phyloP scores from a whole-genome alignment of 2,888 invertebrate genomes.

The Drosophila austrosaltans region DNA sequence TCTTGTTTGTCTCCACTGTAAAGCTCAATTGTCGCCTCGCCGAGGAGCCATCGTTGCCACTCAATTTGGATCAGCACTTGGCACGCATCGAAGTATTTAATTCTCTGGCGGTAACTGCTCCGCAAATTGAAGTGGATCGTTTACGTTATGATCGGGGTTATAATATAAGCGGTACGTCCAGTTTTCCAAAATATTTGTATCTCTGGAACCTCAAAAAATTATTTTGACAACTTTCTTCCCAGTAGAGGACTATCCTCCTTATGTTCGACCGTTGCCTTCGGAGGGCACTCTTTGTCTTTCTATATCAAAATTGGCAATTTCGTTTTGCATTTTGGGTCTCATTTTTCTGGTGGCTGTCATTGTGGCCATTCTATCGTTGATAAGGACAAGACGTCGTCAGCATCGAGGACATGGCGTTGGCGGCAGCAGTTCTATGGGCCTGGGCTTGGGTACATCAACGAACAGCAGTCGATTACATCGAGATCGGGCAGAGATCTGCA shows the following conservation, averaged over 20 bases:
- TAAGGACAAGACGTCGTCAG: constrained; percentile 85
- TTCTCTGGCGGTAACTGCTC: constrained; percentile 91
- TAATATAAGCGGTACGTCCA: constrained; percentile 81
- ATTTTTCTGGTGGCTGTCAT: constrained; percentile 89
- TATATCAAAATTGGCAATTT: constrained; percentile 90
- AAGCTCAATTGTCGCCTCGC: constrained; percentile 83
- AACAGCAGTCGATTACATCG: constrained; percentile 74
- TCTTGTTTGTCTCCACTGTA: constrained; percentile 37
- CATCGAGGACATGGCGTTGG: constrained; percentile 47
- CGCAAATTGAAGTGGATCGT: constrained; percentile 89
- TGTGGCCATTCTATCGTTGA: constrained; percentile 87
- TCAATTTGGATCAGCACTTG: constrained; percentile 81
- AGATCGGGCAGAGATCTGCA: constrained; percentile 75
- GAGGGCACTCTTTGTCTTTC: constrained; percentile 87
- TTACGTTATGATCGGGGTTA: constrained; percentile 80
- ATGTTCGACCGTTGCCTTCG: constrained; percentile 73
- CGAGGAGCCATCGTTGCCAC: constrained; percentile 76
- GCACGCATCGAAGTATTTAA: constrained; percentile 89
- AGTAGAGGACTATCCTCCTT: constrained; percentile 81
- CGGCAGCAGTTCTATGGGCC: constrained; percentile 18
- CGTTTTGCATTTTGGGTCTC: constrained; percentile 89
- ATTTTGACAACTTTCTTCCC: constrained; percentile 26
- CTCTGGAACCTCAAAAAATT: no score
- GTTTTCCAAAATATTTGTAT: no score
- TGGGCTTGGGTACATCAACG: constrained; percentile 60